phyloP scores from a whole-genome alignment of 1,140 invertebrate genomes.

The Trachelipus rathkii region DNA sequence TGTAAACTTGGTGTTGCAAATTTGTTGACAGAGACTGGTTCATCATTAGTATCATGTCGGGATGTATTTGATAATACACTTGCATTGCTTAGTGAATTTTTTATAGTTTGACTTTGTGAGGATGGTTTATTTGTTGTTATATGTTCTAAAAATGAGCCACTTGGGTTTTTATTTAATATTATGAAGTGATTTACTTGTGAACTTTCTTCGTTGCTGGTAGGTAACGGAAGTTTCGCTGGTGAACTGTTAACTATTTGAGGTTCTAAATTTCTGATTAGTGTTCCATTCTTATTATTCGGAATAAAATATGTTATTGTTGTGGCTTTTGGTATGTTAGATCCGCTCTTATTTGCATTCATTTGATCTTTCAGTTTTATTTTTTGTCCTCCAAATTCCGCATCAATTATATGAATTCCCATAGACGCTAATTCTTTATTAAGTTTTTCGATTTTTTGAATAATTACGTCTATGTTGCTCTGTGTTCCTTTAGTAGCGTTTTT shows the following conservation, averaged over 20 bases:
- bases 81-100: too few relatives aligned
- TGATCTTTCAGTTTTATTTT: conserved; percentile 9
- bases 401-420: background rate
- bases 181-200: too few relatives aligned
- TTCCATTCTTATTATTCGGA: background rate
- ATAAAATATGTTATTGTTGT: background rate
- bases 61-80: too few relatives aligned
- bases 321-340: background rate
- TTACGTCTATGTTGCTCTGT: background rate
- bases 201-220: too few relatives aligned
- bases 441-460: conserved; percentile 1
- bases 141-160: too few relatives aligned
- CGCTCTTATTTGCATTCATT: background rate
- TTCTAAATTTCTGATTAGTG: background rate
- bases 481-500: background rate
- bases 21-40: too few relatives aligned
- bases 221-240: too few relatives aligned
- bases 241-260: background rate
- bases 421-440: conserved; percentile 10
- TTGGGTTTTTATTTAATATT: too few relatives aligned
- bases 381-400: background rate
- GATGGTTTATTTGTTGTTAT: too few relatives aligned
- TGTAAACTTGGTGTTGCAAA: too few relatives aligned
- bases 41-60: too few relatives aligned
- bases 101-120: too few relatives aligned